Conservation (phyloP, 1,140 invertebrate genomes). For the Musca vetustissima region DNA sequence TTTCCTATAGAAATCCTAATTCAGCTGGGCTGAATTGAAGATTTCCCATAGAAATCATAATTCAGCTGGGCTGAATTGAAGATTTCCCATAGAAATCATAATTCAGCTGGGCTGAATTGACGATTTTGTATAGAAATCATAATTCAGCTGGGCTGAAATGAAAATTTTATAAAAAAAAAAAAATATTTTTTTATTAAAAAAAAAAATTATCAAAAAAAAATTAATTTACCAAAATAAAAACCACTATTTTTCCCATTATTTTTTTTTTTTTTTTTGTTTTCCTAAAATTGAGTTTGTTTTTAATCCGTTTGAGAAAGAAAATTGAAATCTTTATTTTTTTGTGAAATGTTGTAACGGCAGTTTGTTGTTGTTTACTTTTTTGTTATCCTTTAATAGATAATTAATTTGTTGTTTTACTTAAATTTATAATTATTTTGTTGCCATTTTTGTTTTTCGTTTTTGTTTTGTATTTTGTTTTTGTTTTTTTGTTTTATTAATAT, state of each 20-base stretch:
- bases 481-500: constrained; percentile 23
- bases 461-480: neutral
- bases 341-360: constrained; percentile 53
- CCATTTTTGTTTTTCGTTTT: constrained; percentile 27
- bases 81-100: too few relatives aligned
- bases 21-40: too few relatives aligned
- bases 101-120: too few relatives aligned
- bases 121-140: too few relatives aligned
- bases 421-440: constrained; percentile 28
- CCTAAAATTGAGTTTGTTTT: neutral
- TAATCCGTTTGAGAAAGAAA: constrained; percentile 4
- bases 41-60: too few relatives aligned
- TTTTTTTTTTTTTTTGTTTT: too few relatives aligned
- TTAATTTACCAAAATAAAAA: neutral
- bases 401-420: constrained; percentile 5
- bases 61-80: too few relatives aligned
- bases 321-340: constrained; percentile 54
- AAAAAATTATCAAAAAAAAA: neutral
- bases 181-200: neutral
- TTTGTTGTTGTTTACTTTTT: constrained; percentile 14
- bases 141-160: too few relatives aligned
- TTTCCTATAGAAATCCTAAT: too few relatives aligned
- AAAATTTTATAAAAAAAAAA: too few relatives aligned
- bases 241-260: constrained; percentile 1
- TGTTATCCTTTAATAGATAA: neutral